A percentile compares a stretch with the other conserved stretches of the same genome.
These are phyloP conservation scores for Phoebastria nigripes DNA, from an alignment of 2,797 vertebrate species.

Conservation along the genomic window DNA sequence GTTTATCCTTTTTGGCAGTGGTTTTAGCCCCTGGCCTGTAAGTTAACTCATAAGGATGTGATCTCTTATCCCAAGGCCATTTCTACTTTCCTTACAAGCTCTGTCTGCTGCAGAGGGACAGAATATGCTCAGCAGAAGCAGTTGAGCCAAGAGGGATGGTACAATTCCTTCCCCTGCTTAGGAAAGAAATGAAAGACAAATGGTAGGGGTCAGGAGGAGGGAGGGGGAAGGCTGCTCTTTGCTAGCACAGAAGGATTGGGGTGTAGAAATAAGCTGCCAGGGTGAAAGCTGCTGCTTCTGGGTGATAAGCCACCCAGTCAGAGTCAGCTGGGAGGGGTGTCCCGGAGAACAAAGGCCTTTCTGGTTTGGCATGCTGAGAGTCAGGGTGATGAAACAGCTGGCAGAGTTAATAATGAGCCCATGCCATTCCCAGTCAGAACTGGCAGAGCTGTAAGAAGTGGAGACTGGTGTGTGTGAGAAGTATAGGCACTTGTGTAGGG, in stretches of 20 bases:
- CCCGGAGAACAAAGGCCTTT: conserved; percentile 64
- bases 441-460: not conserved
- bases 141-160: not conserved
- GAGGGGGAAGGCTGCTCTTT: not conserved
- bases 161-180: not conserved
- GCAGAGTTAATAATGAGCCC: conserved; percentile 58
- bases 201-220: not conserved
- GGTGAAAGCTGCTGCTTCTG: conserved; percentile 60
- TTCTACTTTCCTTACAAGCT: not conserved
- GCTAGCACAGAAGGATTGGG: conserved; percentile 8
- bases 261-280: conserved; percentile 56
- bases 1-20: not conserved
- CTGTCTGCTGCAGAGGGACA: not conserved
- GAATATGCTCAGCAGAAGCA: not conserved
- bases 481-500: not conserved
- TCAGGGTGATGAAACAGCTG: conserved; percentile 69
- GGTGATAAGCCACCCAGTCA: conserved; percentile 73
- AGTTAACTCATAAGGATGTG: not conserved
- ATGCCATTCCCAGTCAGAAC: conserved; percentile 22
- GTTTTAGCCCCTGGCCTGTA: not conserved
- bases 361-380: conserved; percentile 49
- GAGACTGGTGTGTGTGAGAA: not conserved
- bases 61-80: not conserved
- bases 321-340: conserved; percentile 37
- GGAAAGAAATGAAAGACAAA: conserved; percentile 23